Evolutionary conservation across 2,113 vertebrate genomes (phyloP).

Genomic region (Podarcis cretensis): DNA sequence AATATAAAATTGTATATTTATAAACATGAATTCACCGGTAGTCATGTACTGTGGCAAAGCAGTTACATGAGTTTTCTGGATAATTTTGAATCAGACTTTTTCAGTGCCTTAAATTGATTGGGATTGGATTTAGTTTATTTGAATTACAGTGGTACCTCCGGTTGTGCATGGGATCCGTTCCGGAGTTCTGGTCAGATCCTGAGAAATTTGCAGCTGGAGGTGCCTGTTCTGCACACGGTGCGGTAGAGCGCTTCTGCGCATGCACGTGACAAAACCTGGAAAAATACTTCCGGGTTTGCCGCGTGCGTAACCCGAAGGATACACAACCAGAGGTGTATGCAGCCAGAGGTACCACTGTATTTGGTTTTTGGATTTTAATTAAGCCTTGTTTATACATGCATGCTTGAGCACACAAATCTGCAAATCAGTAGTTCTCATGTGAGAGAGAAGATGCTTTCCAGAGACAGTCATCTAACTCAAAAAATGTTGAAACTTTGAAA

Average conservation of each 20-base stretch:
- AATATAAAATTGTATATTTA: neutral
- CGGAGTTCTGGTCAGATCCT: too few species aligned
- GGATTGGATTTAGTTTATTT: neutral
- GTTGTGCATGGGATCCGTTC: too few species aligned
- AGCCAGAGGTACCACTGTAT: too few species aligned
- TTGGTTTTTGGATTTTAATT: neutral
- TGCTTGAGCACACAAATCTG: neutral
- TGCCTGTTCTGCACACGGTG: too few species aligned
- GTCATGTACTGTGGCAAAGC: neutral
- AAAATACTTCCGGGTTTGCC: too few species aligned
- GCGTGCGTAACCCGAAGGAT: too few species aligned
- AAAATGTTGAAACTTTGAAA: neutral
- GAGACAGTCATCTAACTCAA: neutral
- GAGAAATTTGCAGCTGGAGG: too few species aligned
- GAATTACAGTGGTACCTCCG: too few species aligned
- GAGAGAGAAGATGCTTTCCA: neutral
- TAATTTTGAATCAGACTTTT: neutral
- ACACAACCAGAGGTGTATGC: too few species aligned
- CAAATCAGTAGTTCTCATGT: neutral
- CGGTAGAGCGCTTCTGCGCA: too few species aligned
- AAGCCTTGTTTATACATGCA: neutral
- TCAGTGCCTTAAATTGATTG: neutral
- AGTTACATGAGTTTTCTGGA: neutral
- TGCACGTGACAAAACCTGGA: too few species aligned
- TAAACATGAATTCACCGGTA: neutral